These are phyloP conservation scores for Ammospiza caudacuta DNA, from an alignment of 2,113 vertebrate genomes.

Conservation along the genomic window DNA sequence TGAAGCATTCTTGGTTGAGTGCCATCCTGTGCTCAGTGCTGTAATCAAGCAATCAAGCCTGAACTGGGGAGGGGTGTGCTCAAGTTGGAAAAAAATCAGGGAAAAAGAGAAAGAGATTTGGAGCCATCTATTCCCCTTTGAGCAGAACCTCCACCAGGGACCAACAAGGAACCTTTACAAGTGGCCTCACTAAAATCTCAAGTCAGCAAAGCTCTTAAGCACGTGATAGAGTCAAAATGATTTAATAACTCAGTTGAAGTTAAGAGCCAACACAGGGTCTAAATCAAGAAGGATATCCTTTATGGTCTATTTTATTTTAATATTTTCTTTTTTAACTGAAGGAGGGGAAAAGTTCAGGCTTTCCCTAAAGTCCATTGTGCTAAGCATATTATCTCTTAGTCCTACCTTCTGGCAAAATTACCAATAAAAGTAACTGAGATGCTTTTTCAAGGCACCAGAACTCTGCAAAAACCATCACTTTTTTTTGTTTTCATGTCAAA, in stretches of 20 bases:
- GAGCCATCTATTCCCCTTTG: not conserved
- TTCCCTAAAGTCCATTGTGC: not conserved
- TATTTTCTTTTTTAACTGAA: not conserved
- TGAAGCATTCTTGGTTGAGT: not conserved
- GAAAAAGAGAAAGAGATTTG: not conserved
- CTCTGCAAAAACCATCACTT: not conserved
- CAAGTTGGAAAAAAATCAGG: constrained; percentile 9
- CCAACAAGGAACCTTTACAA: not conserved
- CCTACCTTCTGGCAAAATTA: not conserved
- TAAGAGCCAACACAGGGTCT: not conserved
- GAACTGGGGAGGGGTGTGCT: not conserved
- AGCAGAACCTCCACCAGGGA: not conserved
- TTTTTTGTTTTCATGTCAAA: not conserved
- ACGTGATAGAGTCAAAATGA: not conserved
- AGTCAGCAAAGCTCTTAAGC: not conserved
- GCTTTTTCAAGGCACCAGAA: not conserved
- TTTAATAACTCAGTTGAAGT: not conserved
- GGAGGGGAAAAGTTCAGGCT: not conserved
- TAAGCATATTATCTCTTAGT: not conserved
- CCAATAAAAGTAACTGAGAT: not conserved
- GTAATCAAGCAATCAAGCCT: constrained; percentile 21
- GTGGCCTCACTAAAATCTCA: not conserved
- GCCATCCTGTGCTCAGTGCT: not conserved
- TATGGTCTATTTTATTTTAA: not conserved
- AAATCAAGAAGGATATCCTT: not conserved